Evolutionary conservation across 2,113 vertebrate species (phyloP).

Genomic region (Mugil cephalus): DNA sequence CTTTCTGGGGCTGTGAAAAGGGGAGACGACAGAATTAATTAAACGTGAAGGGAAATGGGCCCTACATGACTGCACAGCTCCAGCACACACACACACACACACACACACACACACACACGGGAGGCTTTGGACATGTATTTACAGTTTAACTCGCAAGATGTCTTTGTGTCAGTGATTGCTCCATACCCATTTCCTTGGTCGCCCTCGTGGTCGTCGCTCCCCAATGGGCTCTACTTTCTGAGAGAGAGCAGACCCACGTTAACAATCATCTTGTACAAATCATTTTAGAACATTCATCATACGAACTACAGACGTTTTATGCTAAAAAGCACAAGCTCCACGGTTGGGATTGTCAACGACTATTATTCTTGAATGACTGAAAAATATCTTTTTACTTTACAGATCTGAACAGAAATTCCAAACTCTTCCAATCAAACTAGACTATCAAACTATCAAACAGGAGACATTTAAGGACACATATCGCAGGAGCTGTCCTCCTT

Average conservation of each 20-base stretch:
- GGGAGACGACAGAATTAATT: constrained; percentile 27
- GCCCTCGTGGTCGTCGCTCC: constrained; percentile 95
- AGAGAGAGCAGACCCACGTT: constrained; percentile 30
- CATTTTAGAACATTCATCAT: background rate
- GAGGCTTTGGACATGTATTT: constrained; percentile 34
- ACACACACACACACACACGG: constrained; percentile 27
- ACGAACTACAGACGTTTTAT: no score
- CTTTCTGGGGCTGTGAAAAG: constrained; percentile 80
- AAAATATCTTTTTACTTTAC: no score
- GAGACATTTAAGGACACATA: background rate
- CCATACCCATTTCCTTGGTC: constrained; percentile 99
- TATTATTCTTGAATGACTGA: no score
- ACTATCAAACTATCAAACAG: constrained; percentile 4
- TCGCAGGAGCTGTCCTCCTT: background rate
- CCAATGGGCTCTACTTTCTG: constrained; percentile 94
- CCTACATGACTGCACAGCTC: constrained; percentile 7
- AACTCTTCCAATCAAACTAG: no score
- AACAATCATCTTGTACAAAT: background rate
- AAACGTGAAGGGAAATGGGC: constrained; percentile 9
- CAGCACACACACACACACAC: constrained; percentile 35
- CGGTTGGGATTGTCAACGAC: no score
- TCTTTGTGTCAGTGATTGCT: constrained; percentile 45
- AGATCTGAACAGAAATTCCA: background rate
- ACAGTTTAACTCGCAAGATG: constrained; percentile 20
- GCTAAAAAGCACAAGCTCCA: no score